phyloP scores from a whole-genome alignment of 2,113 vertebrate species.

The Tangachromis dhanisi region DNA sequence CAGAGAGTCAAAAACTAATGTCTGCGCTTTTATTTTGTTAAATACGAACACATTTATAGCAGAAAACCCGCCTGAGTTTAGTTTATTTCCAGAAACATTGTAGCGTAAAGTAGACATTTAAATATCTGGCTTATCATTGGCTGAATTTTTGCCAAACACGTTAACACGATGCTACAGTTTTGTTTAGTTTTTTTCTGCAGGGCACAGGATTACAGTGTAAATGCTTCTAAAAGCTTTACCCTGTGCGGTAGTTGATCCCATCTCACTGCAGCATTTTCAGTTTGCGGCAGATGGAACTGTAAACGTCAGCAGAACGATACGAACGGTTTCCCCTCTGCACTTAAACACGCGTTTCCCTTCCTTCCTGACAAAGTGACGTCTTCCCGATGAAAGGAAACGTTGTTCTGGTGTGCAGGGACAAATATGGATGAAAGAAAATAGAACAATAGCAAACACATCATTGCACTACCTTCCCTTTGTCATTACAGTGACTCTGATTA shows the following conservation, averaged over 20 bases:
- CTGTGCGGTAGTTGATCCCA: not conserved
- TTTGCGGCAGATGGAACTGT: not conserved
- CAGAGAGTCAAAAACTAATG: fast-evolving
- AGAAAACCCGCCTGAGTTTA: not conserved
- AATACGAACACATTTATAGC: not conserved
- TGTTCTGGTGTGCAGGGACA: not conserved
- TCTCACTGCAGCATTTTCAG: not conserved
- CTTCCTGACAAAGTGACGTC: not conserved
- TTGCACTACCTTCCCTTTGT: not conserved
- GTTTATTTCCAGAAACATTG: not conserved
- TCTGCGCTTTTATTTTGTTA: not conserved
- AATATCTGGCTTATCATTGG: not conserved
- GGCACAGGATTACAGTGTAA: not conserved
- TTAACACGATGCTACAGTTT: not conserved
- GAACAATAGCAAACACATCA: not conserved
- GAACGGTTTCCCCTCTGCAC: not conserved
- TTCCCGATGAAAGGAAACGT: not conserved
- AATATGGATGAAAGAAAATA: not conserved
- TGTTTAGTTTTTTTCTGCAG: not conserved
- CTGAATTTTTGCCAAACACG: not conserved
- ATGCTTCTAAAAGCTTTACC: not conserved
- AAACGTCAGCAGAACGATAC: not conserved
- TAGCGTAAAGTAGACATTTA: not conserved
- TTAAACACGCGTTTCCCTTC: fast-evolving
- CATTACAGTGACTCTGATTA: not conserved